A percentile compares a stretch with the other conserved stretches of the same genome.
These are phyloP conservation scores for Conistra vaccinii DNA, from an alignment of 2,888 invertebrate genomes.

Conservation along the genomic window DNA sequence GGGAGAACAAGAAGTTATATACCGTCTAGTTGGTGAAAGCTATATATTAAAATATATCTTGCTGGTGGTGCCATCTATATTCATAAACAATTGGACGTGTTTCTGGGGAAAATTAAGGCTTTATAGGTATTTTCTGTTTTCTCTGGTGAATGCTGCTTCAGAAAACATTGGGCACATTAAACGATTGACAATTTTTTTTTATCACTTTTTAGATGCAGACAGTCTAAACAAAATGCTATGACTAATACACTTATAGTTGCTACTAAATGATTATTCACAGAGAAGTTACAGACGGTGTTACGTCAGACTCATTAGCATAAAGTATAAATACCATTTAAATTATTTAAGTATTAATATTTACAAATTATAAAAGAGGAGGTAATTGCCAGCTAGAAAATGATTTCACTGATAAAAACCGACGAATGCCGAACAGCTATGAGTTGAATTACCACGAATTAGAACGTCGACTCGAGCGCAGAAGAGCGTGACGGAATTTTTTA, in stretches of 20 bases:
- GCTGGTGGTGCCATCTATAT: not conserved
- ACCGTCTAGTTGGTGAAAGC: not conserved
- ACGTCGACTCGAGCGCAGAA: conserved; percentile 80
- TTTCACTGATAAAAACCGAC: conserved; percentile 64
- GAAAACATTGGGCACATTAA: not conserved
- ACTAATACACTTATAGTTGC: not conserved
- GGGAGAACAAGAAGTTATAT: conserved; percentile 1
- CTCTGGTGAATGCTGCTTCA: not conserved
- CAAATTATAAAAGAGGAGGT: conserved; percentile 35
- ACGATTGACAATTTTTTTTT: no score
- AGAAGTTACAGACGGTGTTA: not conserved
- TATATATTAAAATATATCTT: not conserved
- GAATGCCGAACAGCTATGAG: conserved; percentile 63
- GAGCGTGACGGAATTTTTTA: conserved; percentile 88
- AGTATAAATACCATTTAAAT: conserved; percentile 32
- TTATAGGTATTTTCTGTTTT: not conserved
- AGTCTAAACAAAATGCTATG: not conserved
- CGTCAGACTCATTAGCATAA: conserved; percentile 43
- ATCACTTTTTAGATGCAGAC: not conserved
- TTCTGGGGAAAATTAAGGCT: not conserved
- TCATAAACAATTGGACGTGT: not conserved
- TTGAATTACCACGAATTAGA: conserved; percentile 80
- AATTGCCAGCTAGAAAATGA: conserved; percentile 55
- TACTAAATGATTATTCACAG: conserved; percentile 12
- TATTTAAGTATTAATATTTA: conserved; percentile 34